Conservation (phyloP, 2,888 invertebrate genomes). For the Ophion ellenae region DNA sequence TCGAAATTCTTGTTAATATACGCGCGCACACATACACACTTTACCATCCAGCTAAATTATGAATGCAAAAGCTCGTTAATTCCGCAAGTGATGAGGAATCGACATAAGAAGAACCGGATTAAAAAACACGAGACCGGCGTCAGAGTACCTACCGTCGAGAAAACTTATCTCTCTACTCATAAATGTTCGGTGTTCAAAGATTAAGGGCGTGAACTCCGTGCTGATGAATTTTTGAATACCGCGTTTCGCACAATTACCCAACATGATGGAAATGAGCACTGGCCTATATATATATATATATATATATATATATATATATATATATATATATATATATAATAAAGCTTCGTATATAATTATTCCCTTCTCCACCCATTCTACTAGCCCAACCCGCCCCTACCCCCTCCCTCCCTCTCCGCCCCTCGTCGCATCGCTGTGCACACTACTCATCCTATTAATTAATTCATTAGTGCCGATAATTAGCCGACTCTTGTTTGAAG, state of each 20-base stretch:
- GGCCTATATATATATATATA: background rate
- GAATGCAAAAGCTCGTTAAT: constrained; percentile 17
- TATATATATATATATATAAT: background rate
- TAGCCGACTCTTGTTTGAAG: constrained; percentile 72
- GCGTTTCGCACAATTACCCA: constrained; percentile 45
- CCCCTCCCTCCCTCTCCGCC: background rate
- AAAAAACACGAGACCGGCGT: constrained; percentile 18
- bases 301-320: background rate
- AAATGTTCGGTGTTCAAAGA: constrained; percentile 40
- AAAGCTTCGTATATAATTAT: constrained; percentile 42
- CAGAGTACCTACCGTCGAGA: background rate
- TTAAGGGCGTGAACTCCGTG: constrained; percentile 45
- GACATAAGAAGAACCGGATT: background rate
- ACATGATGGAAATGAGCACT: constrained; percentile 1
- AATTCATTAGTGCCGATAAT: constrained; percentile 76
- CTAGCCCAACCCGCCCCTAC: constrained; percentile 20
- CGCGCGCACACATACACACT: background rate
- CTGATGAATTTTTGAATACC: constrained; percentile 63
- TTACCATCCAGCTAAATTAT: background rate
- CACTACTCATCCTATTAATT: constrained; percentile 73
- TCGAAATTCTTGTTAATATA: constrained; percentile 42
- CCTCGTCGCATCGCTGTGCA: constrained; percentile 11
- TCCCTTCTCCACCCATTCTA: constrained; percentile 33
- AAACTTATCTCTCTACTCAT: constrained; percentile 8
- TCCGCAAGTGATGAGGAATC: constrained; percentile 5